A percentile compares a stretch with the other conserved stretches of the same genome.
phyloP scores from a whole-genome alignment of 2,888 invertebrate species.

The Lasioglossum lativentre region DNA sequence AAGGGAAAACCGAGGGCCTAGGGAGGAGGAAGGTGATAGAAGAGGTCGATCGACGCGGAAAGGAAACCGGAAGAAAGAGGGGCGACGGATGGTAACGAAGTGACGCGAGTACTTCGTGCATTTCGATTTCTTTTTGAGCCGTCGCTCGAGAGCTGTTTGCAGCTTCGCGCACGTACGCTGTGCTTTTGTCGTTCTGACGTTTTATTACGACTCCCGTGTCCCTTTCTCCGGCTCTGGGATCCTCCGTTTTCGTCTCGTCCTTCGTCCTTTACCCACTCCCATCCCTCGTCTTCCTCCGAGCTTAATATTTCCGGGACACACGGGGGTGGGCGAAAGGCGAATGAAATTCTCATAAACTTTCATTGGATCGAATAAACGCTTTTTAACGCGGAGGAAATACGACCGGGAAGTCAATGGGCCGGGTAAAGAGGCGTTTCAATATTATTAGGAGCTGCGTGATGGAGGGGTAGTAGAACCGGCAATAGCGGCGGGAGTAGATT shows the following conservation, averaged over 20 bases:
- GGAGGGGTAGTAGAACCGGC: not conserved
- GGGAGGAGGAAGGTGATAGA: not conserved
- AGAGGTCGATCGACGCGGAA: not conserved
- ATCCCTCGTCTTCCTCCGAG: not conserved
- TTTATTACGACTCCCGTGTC: slow-evolving; percentile 48
- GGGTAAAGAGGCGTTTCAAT: not conserved
- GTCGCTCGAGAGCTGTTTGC: slow-evolving; percentile 38
- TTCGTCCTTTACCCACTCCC: not conserved
- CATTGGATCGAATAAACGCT: not conserved
- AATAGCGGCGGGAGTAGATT: not conserved
- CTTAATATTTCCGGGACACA: slow-evolving; percentile 1
- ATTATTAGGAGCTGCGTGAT: not conserved
- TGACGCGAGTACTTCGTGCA: slow-evolving; percentile 59
- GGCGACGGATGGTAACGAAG: slow-evolving; percentile 57
- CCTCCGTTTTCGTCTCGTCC: not conserved
- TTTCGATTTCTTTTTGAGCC: slow-evolving; percentile 68
- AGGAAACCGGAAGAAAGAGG: not conserved
- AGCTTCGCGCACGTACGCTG: slow-evolving; percentile 22
- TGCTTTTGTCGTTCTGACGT: slow-evolving; percentile 54
- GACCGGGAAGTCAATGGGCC: not conserved
- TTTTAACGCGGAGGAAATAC: not conserved
- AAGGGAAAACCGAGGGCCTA: slow-evolving; percentile 35
- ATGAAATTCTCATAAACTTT: slow-evolving; percentile 11
- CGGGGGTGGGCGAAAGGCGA: not conserved
- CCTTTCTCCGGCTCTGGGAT: not conserved